These are phyloP conservation scores for Hyppa rectilinea DNA, from an alignment of 2,888 invertebrate genomes.

Conservation along the genomic window DNA sequence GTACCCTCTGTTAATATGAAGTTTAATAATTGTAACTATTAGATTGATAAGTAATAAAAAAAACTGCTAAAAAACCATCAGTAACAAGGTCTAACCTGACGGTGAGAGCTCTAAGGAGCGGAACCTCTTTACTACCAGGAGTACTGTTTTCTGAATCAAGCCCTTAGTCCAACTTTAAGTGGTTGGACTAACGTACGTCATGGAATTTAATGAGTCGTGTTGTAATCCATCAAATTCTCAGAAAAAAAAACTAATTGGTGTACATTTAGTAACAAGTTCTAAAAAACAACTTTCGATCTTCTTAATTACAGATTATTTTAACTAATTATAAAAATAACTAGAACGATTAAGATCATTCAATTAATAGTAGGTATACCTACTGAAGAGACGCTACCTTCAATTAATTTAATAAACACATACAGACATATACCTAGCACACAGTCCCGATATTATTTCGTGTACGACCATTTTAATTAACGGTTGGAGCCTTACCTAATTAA, in stretches of 20 bases:
- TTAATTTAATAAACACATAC: slow-evolving; percentile 32
- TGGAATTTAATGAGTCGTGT: too few relatives aligned
- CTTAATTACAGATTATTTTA: neutral
- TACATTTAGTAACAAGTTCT: neutral
- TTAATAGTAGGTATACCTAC: neutral
- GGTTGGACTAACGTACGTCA: too few relatives aligned
- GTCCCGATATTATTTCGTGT: slow-evolving; percentile 47
- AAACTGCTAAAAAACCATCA: neutral
- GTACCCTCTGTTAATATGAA: neutral
- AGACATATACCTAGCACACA: slow-evolving; percentile 11
- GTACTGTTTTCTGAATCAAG: neutral
- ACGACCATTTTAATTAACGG: slow-evolving; percentile 60
- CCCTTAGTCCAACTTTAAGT: neutral
- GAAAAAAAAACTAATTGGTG: neutral
- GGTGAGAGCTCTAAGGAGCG: neutral
- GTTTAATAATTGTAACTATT: neutral
- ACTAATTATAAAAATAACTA: neutral
- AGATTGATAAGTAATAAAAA: too few relatives aligned
- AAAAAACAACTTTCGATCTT: neutral
- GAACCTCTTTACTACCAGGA: neutral
- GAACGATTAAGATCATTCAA: neutral
- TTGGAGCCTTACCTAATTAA: slow-evolving; percentile 59
- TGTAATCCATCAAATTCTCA: too few relatives aligned
- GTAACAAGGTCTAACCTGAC: neutral
- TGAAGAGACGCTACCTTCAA: neutral